Evolutionary conservation across 2,888 invertebrate genomes (phyloP), one percentile per base, ranked within the genome.

Genomic region (Lacanobia wlatinum): DNA sequence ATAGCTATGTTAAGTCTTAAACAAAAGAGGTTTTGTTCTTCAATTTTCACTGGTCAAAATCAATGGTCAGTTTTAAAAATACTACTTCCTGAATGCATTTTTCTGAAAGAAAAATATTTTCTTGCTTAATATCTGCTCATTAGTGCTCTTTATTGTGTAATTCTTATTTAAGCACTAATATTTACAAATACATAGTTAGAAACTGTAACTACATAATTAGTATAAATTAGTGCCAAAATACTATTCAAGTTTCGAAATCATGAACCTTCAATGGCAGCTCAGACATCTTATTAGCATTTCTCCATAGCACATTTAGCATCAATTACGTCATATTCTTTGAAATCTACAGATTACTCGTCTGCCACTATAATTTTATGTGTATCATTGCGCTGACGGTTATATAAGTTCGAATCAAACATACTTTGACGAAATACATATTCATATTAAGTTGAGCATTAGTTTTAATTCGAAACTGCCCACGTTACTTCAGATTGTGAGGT

Each of bases 371-470:
- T 80, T 80, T 81, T 80, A 87, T 87, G 66, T 80, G 71, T 78
- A 84, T 80, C 83, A 83, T 82, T 87, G 78, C 76, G 69, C 70
- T 84, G 76, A 78, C 75, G 50, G 63, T 88, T 83, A 76, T 65
- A 69, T 73, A 84, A 84, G 60, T 18, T 50, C 59, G 52, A 52
- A 74, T 73, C 70, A 74, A 70, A 64, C 64, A 67, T 69, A 76
- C 40, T 76, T 83, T 78, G 77, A 76, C 43, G 74, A 82, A 80
- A 85, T 61, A 63, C 59, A 64, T 61, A 67, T 73, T 74, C 34
- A 77, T 74, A 71, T 56, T 60, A 72, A 70, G 40, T 53, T 71
- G 63, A 75, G 21, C 76, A 58, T 76, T 66, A 1, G 16, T 67
- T 56, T 79, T 76, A 67, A 76, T 71, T 67, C 34, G 34, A 52